These are phyloP conservation scores for Dolomedes plantarius DNA, from an alignment of 2,888 invertebrate genomes.

Conservation along the genomic window DNA sequence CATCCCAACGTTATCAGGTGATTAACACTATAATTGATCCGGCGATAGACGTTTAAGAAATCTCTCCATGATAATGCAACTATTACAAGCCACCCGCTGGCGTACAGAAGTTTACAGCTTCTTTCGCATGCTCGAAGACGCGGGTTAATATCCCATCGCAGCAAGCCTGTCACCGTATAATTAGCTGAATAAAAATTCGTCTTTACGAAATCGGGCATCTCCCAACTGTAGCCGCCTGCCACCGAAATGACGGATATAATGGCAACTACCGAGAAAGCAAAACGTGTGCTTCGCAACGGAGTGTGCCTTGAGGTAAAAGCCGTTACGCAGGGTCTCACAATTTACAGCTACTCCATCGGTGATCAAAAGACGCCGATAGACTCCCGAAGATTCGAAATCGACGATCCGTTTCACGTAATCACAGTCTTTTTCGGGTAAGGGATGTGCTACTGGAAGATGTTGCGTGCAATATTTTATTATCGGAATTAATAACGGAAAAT, in stretches of 20 bases:
- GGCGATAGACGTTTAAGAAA: too few species aligned
- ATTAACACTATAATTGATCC: too few species aligned
- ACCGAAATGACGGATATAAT: background rate
- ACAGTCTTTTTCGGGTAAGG: conserved; percentile 31
- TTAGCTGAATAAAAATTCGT: background rate
- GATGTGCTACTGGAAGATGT: conserved; percentile 22
- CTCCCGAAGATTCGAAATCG: background rate
- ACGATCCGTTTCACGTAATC: conserved; percentile 21
- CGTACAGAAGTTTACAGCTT: too few species aligned
- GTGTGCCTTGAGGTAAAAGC: conserved; percentile 6
- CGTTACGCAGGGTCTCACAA: background rate
- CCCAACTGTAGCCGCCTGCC: background rate
- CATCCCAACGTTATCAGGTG: too few species aligned
- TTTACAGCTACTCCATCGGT: background rate
- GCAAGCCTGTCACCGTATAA: too few species aligned
- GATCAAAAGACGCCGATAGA: background rate
- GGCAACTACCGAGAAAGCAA: background rate
- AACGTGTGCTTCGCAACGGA: background rate
- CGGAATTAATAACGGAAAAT: conserved; percentile 35
- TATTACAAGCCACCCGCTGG: too few species aligned
- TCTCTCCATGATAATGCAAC: too few species aligned
- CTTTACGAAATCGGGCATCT: background rate
- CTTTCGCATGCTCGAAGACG: too few species aligned
- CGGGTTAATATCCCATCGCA: too few species aligned
- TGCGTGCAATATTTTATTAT: conserved; percentile 47